Evolutionary conservation across 2,113 vertebrate genomes (phyloP), one percentile per base, ranked within the genome.

Genomic region (Natator depressus): DNA sequence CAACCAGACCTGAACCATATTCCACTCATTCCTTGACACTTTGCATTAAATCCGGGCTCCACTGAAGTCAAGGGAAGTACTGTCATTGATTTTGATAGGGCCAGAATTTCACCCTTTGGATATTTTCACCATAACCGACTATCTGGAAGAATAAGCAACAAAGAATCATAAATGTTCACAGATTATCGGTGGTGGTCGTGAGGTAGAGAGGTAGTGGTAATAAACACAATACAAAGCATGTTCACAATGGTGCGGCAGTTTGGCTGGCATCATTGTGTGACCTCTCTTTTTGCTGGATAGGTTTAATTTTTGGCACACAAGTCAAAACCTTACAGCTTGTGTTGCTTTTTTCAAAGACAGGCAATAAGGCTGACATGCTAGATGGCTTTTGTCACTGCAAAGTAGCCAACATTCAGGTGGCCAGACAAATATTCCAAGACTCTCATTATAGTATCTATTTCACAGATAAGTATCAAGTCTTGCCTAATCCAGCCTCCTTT

Each of bases 131-230:
- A 85, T 76, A 89, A 42, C 55, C 29, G 80, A 49, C 83, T 88
- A 82, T 89, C 92, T 92, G 94, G 53, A 88, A 78, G 85, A 31
- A 51, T 55, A 53, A 93, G 81, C 22, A 17, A 24, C 12, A 85
- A 65, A 80, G 81, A 47, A 4, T 55, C 83, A 72, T 3, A 82
- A 92, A 88, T 14, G 29, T 89, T 47, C 25, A 47, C 46, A 47
- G 42, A 47, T 88, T 57, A 53, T 91, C 92, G 89, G 82, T 85
- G 92, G 54, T 76, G 75, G 1, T 3, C 1, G 35, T 12, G 87
- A 84, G 75, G 20, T 51, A 0, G 5, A 87, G 83, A 93, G 79
- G 54, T n/a, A 89, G 90, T 31, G 82, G 92, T 72, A 88, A 53
- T 0, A 3, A 42, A 88, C 78, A 92, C 35, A 86, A 96, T 91